Evolutionary conservation across 2,113 vertebrate genomes (phyloP).

Genomic region (Mustela nigripes): DNA sequence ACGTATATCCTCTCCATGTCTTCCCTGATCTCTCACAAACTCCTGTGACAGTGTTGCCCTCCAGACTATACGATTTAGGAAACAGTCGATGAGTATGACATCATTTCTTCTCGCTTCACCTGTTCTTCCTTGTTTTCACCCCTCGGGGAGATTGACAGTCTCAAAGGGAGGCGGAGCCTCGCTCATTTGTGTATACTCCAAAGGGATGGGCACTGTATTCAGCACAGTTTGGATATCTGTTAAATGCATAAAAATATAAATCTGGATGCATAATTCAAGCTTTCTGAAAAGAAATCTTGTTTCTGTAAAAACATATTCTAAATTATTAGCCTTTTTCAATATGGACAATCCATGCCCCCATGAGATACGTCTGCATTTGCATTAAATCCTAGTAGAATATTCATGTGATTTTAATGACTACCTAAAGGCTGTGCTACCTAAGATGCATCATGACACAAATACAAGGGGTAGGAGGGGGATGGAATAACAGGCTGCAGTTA

Average conservation of each 20-base stretch:
- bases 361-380: background rate
- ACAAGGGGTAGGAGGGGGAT: background rate
- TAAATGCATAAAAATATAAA: constrained; percentile 21
- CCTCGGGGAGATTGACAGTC: background rate
- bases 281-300: background rate
- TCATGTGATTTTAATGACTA: constrained; percentile 37
- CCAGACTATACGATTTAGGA: background rate
- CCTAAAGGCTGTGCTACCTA: background rate
- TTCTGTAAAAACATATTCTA: constrained; percentile 11
- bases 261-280: background rate
- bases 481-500: constrained; percentile 67
- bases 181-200: background rate
- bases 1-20: background rate
- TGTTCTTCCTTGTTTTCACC: background rate
- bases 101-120: background rate
- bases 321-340: constrained; percentile 15
- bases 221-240: background rate
- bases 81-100: background rate
- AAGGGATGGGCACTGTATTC: background rate
- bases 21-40: background rate
- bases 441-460: constrained; percentile 36
- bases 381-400: constrained; percentile 16
- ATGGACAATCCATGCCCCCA: background rate
- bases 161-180: background rate
- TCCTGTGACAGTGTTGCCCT: background rate